Conservation (phyloP, 2,113 vertebrate species). For the Phyllostomus discolor region DNA sequence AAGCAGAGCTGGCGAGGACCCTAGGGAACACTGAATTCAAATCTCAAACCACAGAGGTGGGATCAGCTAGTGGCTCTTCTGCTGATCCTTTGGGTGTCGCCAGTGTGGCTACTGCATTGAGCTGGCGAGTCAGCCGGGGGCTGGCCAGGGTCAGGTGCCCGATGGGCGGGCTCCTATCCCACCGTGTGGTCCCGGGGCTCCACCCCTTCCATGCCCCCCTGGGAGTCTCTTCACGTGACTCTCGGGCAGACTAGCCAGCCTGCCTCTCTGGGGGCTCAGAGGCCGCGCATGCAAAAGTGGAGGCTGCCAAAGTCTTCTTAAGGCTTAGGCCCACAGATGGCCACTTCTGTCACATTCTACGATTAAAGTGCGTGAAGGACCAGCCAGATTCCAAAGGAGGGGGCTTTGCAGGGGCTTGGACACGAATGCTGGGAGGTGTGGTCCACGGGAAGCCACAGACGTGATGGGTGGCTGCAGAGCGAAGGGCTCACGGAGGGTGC, state of each 20-base stretch:
- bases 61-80: neutral
- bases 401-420: fast-evolving
- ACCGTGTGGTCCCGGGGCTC: neutral
- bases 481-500: too few species aligned
- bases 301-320: neutral
- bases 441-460: neutral
- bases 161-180: neutral
- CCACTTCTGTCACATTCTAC: neutral
- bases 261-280: neutral
- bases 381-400: neutral
- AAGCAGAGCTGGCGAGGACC: neutral
- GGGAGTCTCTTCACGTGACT: fast-evolving
- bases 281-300: neutral
- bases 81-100: neutral
- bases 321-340: neutral
- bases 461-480: fast-evolving
- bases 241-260: too few species aligned
- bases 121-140: neutral
- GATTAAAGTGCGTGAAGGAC: neutral
- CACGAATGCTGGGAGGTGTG: too few species aligned
- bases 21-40: neutral
- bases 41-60: neutral
- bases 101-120: neutral
- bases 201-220: neutral
- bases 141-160: neutral